Percentiles rank a stretch among this genome's conserved stretches.
Conservation (phyloP, 2,113 vertebrate genomes). For the Myotis brandtii region DNA sequence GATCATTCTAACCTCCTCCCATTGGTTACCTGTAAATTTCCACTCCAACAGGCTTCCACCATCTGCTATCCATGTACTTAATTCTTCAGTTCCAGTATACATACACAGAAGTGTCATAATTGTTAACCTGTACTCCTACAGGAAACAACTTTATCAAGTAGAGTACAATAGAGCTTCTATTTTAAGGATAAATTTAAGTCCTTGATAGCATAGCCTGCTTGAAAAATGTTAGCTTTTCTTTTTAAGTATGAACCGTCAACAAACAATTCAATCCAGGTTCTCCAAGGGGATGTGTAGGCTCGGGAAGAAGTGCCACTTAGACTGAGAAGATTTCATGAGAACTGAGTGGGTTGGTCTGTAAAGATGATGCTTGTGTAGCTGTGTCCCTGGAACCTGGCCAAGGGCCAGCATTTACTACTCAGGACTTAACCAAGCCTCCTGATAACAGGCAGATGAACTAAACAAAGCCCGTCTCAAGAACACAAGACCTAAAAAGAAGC, state of each 20-base stretch:
- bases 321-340: neutral
- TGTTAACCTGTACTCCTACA: neutral
- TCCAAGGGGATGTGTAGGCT: neutral
- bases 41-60: neutral
- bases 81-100: neutral
- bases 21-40: neutral
- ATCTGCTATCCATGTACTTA: neutral
- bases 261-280: neutral
- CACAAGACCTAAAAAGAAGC: neutral
- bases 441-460: neutral
- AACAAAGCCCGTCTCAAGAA: neutral
- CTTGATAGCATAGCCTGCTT: neutral
- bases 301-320: neutral
- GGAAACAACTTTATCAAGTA: neutral
- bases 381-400: neutral
- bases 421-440: neutral
- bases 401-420: neutral
- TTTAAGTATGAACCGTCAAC: neutral
- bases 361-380: neutral
- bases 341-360: neutral
- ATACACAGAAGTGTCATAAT: neutral
- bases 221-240: neutral
- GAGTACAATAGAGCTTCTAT: neutral
- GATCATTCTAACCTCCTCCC: neutral
- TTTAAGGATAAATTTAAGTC: neutral